Percentiles rank a stretch among this genome's conserved stretches.
These are phyloP conservation scores for Protosalanx chinensis DNA, from an alignment of 2,797 vertebrate genomes.

Conservation along the genomic window DNA sequence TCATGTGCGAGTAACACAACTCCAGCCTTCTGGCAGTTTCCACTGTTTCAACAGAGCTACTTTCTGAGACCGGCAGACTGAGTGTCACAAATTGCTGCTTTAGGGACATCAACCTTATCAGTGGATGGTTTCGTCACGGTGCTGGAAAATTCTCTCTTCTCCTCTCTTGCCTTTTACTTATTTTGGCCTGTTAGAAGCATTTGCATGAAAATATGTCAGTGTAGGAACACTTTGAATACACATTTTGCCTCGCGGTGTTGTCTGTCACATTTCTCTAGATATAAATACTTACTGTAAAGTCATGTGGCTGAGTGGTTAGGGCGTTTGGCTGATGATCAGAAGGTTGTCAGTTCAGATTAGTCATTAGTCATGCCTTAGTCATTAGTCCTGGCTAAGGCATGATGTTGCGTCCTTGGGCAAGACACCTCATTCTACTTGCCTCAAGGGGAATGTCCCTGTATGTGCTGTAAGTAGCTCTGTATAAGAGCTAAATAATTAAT, in stretches of 20 bases:
- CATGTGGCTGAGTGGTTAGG: too few relatives aligned
- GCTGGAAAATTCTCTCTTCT: background rate
- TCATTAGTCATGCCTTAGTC: too few relatives aligned
- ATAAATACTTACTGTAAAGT: background rate
- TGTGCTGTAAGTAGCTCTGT: too few relatives aligned
- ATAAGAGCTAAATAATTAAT: too few relatives aligned
- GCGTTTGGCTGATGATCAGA: too few relatives aligned
- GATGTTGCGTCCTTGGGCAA: too few relatives aligned
- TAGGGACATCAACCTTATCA: background rate
- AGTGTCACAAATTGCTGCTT: background rate
- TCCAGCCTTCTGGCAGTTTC: background rate
- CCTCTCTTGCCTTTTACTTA: background rate
- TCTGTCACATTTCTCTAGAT: background rate
- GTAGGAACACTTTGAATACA: conserved; percentile 11
- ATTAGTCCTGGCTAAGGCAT: too few relatives aligned
- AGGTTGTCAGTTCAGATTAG: too few relatives aligned
- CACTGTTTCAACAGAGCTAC: background rate
- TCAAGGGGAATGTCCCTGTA: too few relatives aligned
- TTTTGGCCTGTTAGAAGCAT: conserved; percentile 8
- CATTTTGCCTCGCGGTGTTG: background rate
- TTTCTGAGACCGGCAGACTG: background rate
- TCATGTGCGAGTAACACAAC: background rate
- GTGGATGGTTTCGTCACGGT: background rate
- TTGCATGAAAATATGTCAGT: conserved; percentile 14
- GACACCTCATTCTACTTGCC: too few relatives aligned